Evolutionary conservation across 2,888 invertebrate species (phyloP), one percentile per base, ranked within the genome.

Genomic region (Hypomecis punctinalis): DNA sequence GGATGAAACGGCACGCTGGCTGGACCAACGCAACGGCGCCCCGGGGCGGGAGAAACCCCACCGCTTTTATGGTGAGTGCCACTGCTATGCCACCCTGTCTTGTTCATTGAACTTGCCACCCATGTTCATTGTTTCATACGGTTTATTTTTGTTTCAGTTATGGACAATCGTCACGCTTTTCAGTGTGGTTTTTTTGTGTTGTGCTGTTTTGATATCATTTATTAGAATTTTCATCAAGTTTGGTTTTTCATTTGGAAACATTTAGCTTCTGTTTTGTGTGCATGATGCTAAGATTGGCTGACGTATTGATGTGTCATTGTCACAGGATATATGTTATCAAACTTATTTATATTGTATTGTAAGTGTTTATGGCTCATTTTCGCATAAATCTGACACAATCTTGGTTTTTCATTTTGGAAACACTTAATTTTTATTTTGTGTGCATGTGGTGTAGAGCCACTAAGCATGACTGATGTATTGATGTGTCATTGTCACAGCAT

Each of bases 61-160:
- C 71, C 90, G 93, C 75, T 93, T 93, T 79, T 93, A 93, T 84
- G 93, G 93, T 93, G 84, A 93, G 93, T 90, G 64, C 66, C 51
- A 60, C 64, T 57, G 37, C n/a, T 56, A 49, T n/a, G 54, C 13
- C 23, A 61, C 51, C 56, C 59, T 59, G 70, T 71, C 56, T 60
- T 66, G 69, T 65, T 65, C 66, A 68, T 72, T 71, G 73, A 69
- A 63, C 61, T 68, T 72, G 68, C 13, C 11, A 74, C 69, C 67
- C 67, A 73, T 70, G 60, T 76, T 69, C 61, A 73, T 76, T 48
- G 56, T 60, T 65, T 77, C 73, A 76, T 71, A 70, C 74, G 75
- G 69, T 67, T 78, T 78, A 71, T 85, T 87, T 87, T 85, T 86
- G 88, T 90, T 90, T 84, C 89, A 88, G 90, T 79, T 78, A 78